phyloP scores from a whole-genome alignment of 2,888 invertebrate genomes.

The Coenonympha arcania region DNA sequence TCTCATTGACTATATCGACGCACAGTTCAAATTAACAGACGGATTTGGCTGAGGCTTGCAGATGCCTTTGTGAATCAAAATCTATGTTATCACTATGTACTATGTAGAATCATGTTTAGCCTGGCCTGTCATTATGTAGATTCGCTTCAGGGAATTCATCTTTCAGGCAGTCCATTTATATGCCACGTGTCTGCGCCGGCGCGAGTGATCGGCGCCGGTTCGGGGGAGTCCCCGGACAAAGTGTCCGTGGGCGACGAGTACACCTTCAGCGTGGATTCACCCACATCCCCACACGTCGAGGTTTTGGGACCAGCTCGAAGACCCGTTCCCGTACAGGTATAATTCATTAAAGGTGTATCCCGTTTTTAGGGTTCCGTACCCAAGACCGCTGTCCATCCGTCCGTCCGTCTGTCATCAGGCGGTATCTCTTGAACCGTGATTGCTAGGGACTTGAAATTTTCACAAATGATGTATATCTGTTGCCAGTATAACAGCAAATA shows the following conservation, averaged over 20 bases:
- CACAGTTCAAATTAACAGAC: no score
- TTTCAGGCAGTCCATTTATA: slow-evolving; percentile 84
- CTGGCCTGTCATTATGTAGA: background rate
- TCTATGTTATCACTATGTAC: no score
- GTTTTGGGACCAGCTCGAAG: slow-evolving; percentile 83
- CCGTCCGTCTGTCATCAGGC: no score
- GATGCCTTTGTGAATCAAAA: no score
- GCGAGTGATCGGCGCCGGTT: slow-evolving; percentile 87
- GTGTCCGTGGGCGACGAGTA: slow-evolving; percentile 89
- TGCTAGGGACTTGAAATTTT: no score
- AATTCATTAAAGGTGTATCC: background rate
- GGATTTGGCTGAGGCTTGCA: no score
- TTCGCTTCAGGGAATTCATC: slow-evolving; percentile 4
- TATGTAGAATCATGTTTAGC: background rate
- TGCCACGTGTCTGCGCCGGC: slow-evolving; percentile 87
- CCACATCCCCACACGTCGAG: slow-evolving; percentile 85
- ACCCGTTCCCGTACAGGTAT: slow-evolving; percentile 78
- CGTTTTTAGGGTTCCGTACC: no score
- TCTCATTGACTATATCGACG: no score
- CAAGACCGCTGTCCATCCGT: no score
- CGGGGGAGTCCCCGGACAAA: slow-evolving; percentile 82
- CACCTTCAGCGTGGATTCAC: slow-evolving; percentile 90
- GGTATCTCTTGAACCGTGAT: no score
- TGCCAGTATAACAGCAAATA: no score
- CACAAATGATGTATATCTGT: no score